Evolutionary conservation across 2,888 invertebrate genomes (phyloP).

Genomic region (Lacanobia oleracea): DNA sequence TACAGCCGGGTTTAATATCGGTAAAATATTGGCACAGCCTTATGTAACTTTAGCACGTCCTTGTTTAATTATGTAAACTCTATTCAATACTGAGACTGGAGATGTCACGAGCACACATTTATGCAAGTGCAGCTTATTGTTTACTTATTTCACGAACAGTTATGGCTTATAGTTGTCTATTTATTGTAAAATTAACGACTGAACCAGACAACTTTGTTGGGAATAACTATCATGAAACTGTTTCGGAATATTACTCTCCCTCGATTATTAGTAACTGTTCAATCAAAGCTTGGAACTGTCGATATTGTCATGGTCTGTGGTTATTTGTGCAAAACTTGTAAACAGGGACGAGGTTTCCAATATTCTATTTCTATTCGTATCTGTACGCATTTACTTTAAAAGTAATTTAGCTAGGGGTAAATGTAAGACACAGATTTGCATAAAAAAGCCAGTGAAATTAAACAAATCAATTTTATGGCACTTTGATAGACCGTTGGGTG

Average conservation of each 20-base stretch:
- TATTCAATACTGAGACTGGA: not conserved
- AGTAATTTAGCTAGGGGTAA: not conserved
- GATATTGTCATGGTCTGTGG: not conserved
- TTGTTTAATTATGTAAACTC: not conserved
- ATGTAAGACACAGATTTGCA: not conserved
- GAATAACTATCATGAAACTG: not conserved
- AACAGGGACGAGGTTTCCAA: not conserved
- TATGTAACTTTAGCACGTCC: not conserved
- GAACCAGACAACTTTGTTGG: not conserved
- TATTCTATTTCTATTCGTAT: not conserved
- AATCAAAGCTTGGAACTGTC: not conserved
- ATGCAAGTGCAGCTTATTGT: not conserved
- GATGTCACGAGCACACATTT: not conserved
- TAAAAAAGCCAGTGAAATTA: not conserved
- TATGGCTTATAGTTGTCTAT: too few relatives aligned
- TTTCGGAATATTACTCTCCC: too few relatives aligned
- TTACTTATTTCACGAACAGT: too few relatives aligned
- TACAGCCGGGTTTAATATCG: too few relatives aligned
- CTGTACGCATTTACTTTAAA: not conserved
- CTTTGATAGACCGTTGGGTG: not conserved
- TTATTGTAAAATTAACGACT: not conserved
- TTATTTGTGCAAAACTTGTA: not conserved
- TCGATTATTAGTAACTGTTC: not conserved
- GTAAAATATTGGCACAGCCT: not conserved
- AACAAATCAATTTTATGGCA: not conserved